phyloP scores from a whole-genome alignment of 2,797 vertebrate species.

The Eremophila alpestris region DNA sequence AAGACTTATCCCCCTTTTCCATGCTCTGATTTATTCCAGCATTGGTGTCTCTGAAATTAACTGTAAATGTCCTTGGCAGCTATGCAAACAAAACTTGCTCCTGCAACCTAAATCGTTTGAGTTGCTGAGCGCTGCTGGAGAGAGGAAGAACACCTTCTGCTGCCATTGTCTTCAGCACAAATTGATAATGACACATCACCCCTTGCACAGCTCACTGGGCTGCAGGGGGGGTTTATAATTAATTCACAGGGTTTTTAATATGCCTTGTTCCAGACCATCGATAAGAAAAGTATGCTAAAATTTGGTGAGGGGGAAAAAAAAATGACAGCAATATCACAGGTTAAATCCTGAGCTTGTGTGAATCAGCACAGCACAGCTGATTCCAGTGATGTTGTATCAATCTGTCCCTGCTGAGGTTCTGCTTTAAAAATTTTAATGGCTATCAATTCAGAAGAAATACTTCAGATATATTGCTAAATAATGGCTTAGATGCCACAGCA shows the following conservation, averaged over 20 bases:
- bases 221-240: background rate
- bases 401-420: background rate
- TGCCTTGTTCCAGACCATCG: background rate
- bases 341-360: background rate
- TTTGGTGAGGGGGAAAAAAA: background rate
- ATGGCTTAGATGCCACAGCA: conserved; percentile 12
- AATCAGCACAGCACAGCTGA: background rate
- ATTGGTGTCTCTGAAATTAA: background rate
- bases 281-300: background rate
- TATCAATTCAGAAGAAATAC: background rate
- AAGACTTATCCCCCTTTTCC: background rate
- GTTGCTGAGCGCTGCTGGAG: background rate
- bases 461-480: background rate
- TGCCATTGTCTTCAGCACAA: background rate
- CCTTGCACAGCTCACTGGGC: background rate
- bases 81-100: background rate
- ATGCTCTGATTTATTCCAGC: background rate
- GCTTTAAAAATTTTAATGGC: conserved; percentile 3
- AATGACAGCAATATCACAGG: background rate
- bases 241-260: background rate
- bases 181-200: background rate
- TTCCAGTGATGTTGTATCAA: background rate
- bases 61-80: conserved; percentile 1
- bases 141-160: background rate
- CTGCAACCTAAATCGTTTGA: background rate